Base-by-base conservation (phyloP, 2,797 vertebrate genomes). In the Enteromius radiatus region DNA sequence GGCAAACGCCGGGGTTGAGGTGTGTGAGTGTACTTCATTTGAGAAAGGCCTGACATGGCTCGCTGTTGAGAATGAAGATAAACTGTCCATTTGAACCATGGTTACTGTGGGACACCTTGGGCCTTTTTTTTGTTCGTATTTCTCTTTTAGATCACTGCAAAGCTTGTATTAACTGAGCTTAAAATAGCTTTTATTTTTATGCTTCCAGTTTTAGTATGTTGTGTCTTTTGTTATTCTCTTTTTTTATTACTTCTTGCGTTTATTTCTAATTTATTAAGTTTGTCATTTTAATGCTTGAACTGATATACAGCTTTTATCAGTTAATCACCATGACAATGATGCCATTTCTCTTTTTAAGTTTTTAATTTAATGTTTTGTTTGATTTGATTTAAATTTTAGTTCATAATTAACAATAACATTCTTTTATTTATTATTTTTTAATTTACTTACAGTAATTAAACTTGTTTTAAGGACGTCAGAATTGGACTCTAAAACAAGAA, bases 61-160 rank as follows among this genome's bases (percentile, higher is more conserved):
- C 84, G 54, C 87, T 84, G 79, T 84, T 81, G 56, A 81, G 76
- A 87, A 88, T 85, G 81, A 89, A 89, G 84, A 88, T 85, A 86
- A 87, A 89, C 84, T 45, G 83, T 71, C 75, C n/a, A 67, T 88
- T 85, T 78, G 74, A 79, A 82, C 86, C 63, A 41, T 84, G 86
- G 76, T 71, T 84, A 87, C 80, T 73, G 56, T 69, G 41, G 82
- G 82, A 83, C 59, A 69, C 68, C 82, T 84, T 79, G 74, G 61
- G 77, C 49, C 65, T 65, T 64, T 73, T 43, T 47, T 61, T 49
- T 69, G 36, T 76, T 75, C 61, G 52, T 76, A 33, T 26, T 41
- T 17, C 23, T 28, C 31, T 80, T 75, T 56, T 59, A 76, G 33
- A 76, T 28, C 23, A 59, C 73, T 17, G 36, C 52, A 26, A 56